Base-by-base conservation (phyloP, 2,113 vertebrate species). In the Donacobius atricapilla region DNA sequence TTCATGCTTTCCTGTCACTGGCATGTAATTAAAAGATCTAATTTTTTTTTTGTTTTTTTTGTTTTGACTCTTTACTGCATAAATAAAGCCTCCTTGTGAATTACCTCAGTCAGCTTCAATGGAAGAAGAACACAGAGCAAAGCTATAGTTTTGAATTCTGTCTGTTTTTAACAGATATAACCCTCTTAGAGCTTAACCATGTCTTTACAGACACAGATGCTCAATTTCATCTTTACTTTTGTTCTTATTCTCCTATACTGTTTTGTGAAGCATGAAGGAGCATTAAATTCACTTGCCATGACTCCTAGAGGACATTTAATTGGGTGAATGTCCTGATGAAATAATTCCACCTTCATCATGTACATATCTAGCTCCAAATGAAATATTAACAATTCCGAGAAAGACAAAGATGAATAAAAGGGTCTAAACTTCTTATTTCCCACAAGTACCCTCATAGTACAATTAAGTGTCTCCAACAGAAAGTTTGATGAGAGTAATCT, bases 71-170 rank as follows among this genome's bases (percentile, higher is more conserved):
- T 66, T 66, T 86, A 58, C 33, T 48, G 44, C 54, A 50, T 77
- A 91, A 87, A 77, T 90, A 86, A 90, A 93, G 18, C 61, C 11
- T 85, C 44, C 77, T 75, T 87, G 53, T 83, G 81, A 87, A 69
- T 79, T 89, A 91, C n/a, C 87, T 92, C 80, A 58, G 57, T 45
- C 58, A 81, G 35, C 50, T 91, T 71, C 71, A 91, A 30, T 11
- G 35, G 10, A 27, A 70, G 2, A 6, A 0, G 6, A 72, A 17
- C 65, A 53, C 58, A 73, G 68, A 80, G 25, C 21, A 83, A 94
- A 92, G 56, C 60, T 5, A 0, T 51, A n/a, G 5, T 75, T 94
- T 82, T 78, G 39, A 84, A 51, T 81, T 82, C 73, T 69, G 27
- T 70, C 56, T 53, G 18, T 6, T 72, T 71, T 73, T 69, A 72